A percentile compares a stretch with the other conserved stretches of the same genome.
Conservation (phyloP, 2,888 invertebrate species). For the Tridacna gigas region DNA sequence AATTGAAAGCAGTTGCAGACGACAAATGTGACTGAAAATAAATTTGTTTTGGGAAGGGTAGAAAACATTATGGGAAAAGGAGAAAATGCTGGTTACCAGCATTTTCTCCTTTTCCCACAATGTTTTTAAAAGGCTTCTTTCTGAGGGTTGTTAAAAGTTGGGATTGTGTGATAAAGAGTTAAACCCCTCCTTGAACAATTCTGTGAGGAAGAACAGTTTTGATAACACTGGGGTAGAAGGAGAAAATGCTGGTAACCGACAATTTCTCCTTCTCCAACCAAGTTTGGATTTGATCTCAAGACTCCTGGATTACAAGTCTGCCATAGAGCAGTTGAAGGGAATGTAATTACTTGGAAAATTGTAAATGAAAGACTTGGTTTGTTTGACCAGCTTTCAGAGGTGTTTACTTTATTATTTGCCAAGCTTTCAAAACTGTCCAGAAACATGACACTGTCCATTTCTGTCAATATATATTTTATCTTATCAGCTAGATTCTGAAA, state of each 20-base stretch:
- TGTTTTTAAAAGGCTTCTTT: too few species aligned
- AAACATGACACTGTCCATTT: neutral
- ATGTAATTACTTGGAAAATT: neutral
- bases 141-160: too few species aligned
- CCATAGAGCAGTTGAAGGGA: neutral
- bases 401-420: conserved; percentile 19
- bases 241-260: neutral
- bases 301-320: too few species aligned
- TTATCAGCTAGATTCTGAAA: neutral
- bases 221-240: neutral
- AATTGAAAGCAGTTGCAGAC: too few species aligned
- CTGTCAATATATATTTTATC: conserved; percentile 9
- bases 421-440: neutral
- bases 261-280: neutral
- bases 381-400: conserved; percentile 23
- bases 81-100: too few species aligned
- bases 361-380: neutral
- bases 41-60: too few species aligned
- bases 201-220: too few species aligned
- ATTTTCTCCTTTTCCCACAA: too few species aligned
- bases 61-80: too few species aligned
- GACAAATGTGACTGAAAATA: too few species aligned
- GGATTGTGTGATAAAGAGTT: too few species aligned
- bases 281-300: neutral
- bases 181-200: too few species aligned